Conservation (phyloP, 2,888 invertebrate genomes). For the Heteropelma amictum region DNA sequence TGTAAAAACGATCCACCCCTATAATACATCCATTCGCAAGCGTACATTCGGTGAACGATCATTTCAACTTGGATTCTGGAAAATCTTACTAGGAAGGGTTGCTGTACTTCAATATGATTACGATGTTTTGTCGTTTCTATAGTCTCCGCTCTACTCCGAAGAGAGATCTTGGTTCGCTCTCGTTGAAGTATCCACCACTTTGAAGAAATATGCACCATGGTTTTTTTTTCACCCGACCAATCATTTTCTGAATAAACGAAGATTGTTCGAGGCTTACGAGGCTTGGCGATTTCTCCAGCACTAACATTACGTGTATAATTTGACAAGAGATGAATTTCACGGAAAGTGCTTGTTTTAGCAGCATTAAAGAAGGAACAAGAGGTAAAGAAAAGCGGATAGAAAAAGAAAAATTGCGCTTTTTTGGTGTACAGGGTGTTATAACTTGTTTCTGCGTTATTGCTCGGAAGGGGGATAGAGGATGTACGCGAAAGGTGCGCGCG, state of each 20-base stretch:
- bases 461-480: not conserved
- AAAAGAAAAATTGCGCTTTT: slow-evolving; percentile 39
- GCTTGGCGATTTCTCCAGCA: slow-evolving; percentile 13
- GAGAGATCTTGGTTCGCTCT: not conserved
- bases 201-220: not conserved
- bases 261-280: slow-evolving; percentile 12
- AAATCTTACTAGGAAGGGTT: not conserved
- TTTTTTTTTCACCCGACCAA: not conserved
- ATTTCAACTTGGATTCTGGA: slow-evolving; percentile 35
- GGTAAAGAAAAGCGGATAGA: not conserved
- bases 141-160: not conserved
- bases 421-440: slow-evolving; percentile 19
- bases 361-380: not conserved
- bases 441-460: slow-evolving; percentile 1
- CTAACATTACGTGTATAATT: slow-evolving; percentile 11
- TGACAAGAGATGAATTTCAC: slow-evolving; percentile 40
- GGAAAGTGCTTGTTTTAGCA: slow-evolving; percentile 45
- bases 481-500: slow-evolving; percentile 53
- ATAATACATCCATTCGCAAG: slow-evolving; percentile 10
- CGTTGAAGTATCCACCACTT: not conserved
- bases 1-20: not conserved
- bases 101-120: slow-evolving; percentile 5
- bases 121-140: slow-evolving; percentile 43
- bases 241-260: not conserved
- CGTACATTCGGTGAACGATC: slow-evolving; percentile 49